Conservation (phyloP, 1,140 invertebrate genomes). For the Sweltsa coloradensis region DNA sequence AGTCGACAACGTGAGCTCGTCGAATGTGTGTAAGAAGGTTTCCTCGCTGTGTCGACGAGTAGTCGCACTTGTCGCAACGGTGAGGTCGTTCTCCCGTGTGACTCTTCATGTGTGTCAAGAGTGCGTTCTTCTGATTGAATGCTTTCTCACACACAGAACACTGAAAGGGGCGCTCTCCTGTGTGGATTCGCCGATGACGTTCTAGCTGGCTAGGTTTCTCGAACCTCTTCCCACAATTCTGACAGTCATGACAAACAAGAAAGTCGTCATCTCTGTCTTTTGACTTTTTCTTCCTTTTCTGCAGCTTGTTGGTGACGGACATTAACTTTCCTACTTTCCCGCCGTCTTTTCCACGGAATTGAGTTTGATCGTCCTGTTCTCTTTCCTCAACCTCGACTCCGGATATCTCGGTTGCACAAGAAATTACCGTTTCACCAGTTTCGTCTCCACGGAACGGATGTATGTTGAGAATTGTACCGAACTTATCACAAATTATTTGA, state of each 20-base stretch:
- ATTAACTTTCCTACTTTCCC: not conserved
- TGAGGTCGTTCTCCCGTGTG: slow-evolving; percentile 38
- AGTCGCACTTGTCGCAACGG: slow-evolving; percentile 35
- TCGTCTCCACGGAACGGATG: no score
- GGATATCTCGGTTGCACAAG: no score
- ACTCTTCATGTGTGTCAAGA: slow-evolving; percentile 23
- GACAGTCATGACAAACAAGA: slow-evolving; percentile 21
- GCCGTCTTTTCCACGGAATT: slow-evolving; percentile 3
- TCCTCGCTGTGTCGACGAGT: slow-evolving; percentile 43
- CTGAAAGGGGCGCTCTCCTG: slow-evolving; percentile 51
- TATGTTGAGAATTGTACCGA: no score
- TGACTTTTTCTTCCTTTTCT: not conserved
- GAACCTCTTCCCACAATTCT: slow-evolving; percentile 30
- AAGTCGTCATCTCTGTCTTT: not conserved
- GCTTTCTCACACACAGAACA: slow-evolving; percentile 49
- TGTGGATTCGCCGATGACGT: slow-evolving; percentile 35
- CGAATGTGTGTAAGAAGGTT: slow-evolving; percentile 47
- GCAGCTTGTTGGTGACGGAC: not conserved
- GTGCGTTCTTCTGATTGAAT: slow-evolving; percentile 32
- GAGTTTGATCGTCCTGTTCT: slow-evolving; percentile 1
- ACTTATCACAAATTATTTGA: no score
- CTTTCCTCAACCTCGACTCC: not conserved
- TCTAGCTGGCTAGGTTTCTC: slow-evolving; percentile 29
- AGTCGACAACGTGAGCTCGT: slow-evolving; percentile 38
- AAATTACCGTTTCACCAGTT: no score